Evolutionary conservation across 2,113 vertebrate species (phyloP), one percentile per base, ranked within the genome.

Genomic region (Buteo buteo): DNA sequence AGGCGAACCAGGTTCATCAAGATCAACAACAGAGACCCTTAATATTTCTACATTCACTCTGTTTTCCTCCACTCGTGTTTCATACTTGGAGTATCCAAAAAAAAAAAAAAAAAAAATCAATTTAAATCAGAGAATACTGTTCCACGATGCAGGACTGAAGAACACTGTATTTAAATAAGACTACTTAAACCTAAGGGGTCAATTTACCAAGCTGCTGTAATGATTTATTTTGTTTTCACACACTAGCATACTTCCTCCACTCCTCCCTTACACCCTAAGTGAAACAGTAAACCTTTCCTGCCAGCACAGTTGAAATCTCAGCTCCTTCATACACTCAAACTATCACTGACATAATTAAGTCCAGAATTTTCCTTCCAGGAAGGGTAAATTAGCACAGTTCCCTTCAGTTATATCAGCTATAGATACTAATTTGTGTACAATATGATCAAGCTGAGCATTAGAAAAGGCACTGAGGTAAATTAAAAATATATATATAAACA

Each of bases 21-120:
- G 98, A 88, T 99, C 99, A 26, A 97, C 71, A 24, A 99, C 96
- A 1, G 93, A 96, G 69, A 99, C 97, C 52, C 98, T 97, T 59
- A 99, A 96, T 93, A 99, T 82, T 80, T 98, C 98, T 52, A 97
- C 97, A 8, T 94, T 97, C 12, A 81, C 95, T 98, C 96, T 97
- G 86, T 99, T 99, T 98, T 99, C 99, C 28, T 97, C 88, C 31
- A 99, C 97, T 76, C 66, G 96, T 24, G 90, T 87, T 86, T 85
- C 19, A 93, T 98, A 99, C 99, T 99, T 94, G 74, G 52, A 96
- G 69, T 21, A 92, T 38, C 16, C 58, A 64, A 84, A 22, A 54
- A 88, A 58, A 81, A 11, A 36, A 54, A 38, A 38, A n/a, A 38
- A 38, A 32, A 45, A 12, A 32, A 38, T 28, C 11, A 58, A 47